Evolutionary conservation across 2,113 vertebrate species (phyloP).

Genomic region (Cairina moschata): DNA sequence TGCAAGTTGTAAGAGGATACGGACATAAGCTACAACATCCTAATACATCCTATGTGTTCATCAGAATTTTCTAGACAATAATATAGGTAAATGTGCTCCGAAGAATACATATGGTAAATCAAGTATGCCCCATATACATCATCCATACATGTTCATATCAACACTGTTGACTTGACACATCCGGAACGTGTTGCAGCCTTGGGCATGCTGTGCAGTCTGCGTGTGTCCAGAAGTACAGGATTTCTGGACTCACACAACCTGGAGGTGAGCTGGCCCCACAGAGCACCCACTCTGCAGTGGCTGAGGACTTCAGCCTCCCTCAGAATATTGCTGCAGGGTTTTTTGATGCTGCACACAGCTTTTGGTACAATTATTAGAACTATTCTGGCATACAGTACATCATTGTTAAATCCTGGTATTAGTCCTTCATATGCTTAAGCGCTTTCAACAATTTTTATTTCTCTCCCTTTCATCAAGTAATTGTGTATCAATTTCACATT

Average conservation of each 20-base stretch:
- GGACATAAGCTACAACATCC: neutral
- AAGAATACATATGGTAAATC: neutral
- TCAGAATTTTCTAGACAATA: neutral
- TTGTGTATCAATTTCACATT: neutral
- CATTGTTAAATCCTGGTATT: neutral
- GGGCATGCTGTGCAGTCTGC: neutral
- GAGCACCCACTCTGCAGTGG: neutral
- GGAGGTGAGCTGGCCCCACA: neutral
- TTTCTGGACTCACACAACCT: neutral
- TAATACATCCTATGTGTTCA: neutral
- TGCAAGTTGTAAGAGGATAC: neutral
- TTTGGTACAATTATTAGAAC: neutral
- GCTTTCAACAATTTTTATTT: neutral
- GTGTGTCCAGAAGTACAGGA: rapidly evolving
- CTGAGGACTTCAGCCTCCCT: neutral
- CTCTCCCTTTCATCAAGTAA: neutral
- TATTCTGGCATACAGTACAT: neutral
- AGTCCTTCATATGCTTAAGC: neutral
- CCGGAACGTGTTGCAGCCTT: neutral
- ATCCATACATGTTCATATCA: neutral
- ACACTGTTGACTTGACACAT: rapidly evolving
- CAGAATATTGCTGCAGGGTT: neutral
- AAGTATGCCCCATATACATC: too few species aligned
- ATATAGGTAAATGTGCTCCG: neutral
- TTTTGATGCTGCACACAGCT: neutral